Evolutionary conservation across 2,888 invertebrate species (phyloP), one percentile per base, ranked within the genome.

Genomic region (Leptinotarsa haldemani): DNA sequence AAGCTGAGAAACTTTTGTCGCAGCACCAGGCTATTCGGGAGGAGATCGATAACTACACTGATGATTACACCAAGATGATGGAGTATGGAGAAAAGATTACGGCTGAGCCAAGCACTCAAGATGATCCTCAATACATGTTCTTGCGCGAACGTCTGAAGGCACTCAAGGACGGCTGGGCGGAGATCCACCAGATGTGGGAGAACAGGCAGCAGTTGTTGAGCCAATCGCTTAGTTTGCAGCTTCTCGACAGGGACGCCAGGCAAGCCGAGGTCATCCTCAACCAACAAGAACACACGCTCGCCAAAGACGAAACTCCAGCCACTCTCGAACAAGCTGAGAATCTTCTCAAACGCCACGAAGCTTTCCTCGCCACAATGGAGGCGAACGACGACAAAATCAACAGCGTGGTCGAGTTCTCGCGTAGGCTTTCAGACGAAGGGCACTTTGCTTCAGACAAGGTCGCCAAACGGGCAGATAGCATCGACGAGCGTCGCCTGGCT

Each of bases 61-160:
- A 98, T 84, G 99, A 99, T 87, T 99, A 98, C 86, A 95, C 95
- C 83, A 88, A 85, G 90, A 99, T 99, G 98, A 99, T 99, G 95
- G 98, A 98, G 85, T 99, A 99, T 85, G 99, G 99, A 58, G 98
- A 98, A 87, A 93, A 95, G 84, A 92, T 98, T 81, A 98, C 98
- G 68, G 93, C 95, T 74, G 95, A 95, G 84, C 94, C 94, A 50
- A 92, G 92, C 50, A 94, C 97, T 80, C 93, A 96, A 87, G 94
- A 97, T 88, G 99, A 99, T 89, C 97, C 99, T 61, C 99, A 99
- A 88, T 99, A 99, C 90, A 99, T 99, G 99, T 99, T 99, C 95
- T 90, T 99, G 84, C 93, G 99, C 77, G 98, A 99, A 89, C 93
- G 99, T 64, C 90, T 99, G 81, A 98, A 97, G 91, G 99, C 99